Conservation (phyloP, 2,113 vertebrate genomes). For the Bubo scandiacus region DNA sequence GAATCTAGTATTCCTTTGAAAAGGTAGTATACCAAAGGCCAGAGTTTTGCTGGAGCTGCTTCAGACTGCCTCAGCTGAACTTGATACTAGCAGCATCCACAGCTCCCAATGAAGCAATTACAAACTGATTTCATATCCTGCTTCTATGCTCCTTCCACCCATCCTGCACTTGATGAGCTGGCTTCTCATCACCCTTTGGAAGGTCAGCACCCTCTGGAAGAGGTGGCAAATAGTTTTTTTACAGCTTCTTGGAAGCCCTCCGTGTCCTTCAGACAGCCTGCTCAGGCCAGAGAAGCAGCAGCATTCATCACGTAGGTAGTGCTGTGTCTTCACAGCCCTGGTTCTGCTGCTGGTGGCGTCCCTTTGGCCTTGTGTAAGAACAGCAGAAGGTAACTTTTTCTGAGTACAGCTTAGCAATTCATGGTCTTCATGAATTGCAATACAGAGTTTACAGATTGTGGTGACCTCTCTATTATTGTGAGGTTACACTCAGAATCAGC, state of each 20-base stretch:
- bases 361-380: not conserved
- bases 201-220: not conserved
- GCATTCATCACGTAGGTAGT: accelerated
- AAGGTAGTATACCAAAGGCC: not conserved
- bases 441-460: not conserved
- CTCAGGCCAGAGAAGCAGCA: not conserved
- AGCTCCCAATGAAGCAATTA: not conserved
- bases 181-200: not conserved
- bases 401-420: not conserved
- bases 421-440: not conserved
- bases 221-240: not conserved
- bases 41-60: not conserved
- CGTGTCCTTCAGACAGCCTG: not conserved
- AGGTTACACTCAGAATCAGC: not conserved
- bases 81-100: not conserved
- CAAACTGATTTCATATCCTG: not conserved
- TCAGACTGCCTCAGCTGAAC: not conserved
- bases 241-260: not conserved
- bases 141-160: not conserved
- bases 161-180: not conserved
- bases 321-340: not conserved
- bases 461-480: not conserved
- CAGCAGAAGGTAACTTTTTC: not conserved
- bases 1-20: not conserved
- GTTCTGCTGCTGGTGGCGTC: not conserved